Evolutionary conservation across 2,888 invertebrate species (phyloP).

Genomic region (Hydrotaea cyrtoneurina): DNA sequence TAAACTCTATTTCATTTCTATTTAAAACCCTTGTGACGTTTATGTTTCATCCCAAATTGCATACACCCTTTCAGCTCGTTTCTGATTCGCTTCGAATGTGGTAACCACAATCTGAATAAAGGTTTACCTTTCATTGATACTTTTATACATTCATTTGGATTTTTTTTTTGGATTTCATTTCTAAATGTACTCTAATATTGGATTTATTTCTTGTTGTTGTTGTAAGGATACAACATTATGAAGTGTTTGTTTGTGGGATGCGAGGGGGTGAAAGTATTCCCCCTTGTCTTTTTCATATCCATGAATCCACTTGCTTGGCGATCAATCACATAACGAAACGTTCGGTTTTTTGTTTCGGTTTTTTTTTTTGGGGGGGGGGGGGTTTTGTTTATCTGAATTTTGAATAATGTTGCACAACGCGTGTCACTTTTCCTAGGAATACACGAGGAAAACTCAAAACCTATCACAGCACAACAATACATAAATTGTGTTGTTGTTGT

Average conservation of each 20-base stretch:
- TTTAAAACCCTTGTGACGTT: too few species aligned
- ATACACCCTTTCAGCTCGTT: background rate
- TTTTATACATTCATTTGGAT: too few species aligned
- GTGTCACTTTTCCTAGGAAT: slow-evolving; percentile 43
- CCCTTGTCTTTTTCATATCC: slow-evolving; percentile 6
- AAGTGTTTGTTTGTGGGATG: slow-evolving; percentile 5
- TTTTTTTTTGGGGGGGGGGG: slow-evolving; percentile 10
- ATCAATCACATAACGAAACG: slow-evolving; percentile 58
- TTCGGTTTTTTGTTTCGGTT: background rate
- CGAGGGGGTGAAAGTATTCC: slow-evolving; percentile 6
- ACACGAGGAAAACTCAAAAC: slow-evolving; percentile 22
- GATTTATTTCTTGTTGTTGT: slow-evolving; percentile 22
- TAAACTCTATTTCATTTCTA: too few species aligned
- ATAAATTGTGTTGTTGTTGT: slow-evolving; percentile 29
- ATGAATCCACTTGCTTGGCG: slow-evolving; percentile 53
- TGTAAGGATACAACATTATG: background rate
- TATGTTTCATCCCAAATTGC: background rate
- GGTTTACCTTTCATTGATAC: slow-evolving; percentile 29
- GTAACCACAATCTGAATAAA: slow-evolving; percentile 39
- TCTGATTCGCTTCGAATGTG: background rate
- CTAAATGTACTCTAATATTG: slow-evolving; percentile 24
- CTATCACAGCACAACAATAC: slow-evolving; percentile 1
- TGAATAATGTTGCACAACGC: slow-evolving; percentile 49
- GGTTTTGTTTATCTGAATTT: slow-evolving; percentile 38
- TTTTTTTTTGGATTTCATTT: slow-evolving; percentile 36